Percentiles rank a stretch among this genome's conserved stretches.
These are phyloP conservation scores for Anodontia alba DNA, from an alignment of 2,888 invertebrate species.

Conservation along the genomic window DNA sequence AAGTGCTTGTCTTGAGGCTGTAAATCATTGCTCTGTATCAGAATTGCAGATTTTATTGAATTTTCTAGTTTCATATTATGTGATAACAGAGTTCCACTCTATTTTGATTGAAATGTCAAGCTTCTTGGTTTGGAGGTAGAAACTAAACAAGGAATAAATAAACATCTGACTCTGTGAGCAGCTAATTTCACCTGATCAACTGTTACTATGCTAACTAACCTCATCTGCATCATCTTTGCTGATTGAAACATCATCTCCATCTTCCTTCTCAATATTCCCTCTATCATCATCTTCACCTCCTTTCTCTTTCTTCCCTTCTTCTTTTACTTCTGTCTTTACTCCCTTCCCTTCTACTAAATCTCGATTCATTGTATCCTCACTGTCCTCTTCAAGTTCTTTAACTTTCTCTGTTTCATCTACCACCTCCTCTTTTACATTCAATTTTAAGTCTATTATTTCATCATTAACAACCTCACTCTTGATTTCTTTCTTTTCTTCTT, in stretches of 20 bases:
- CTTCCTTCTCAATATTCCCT: neutral
- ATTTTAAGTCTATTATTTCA: conserved; percentile 83
- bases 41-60: no score
- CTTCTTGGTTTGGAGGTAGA: no score
- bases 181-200: no score
- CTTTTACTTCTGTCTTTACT: conserved; percentile 26
- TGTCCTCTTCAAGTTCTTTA: conserved; percentile 33
- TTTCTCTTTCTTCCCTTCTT: conserved; percentile 25
- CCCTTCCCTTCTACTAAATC: conserved; percentile 41
- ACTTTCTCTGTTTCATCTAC: conserved; percentile 46
- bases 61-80: no score
- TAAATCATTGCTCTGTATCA: no score
- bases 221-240: conserved; percentile 14
- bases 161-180: no score
- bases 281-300: neutral
- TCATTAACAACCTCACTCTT: conserved; percentile 30
- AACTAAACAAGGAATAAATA: no score
- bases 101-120: no score
- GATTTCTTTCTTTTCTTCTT: conserved; percentile 29
- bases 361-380: conserved; percentile 75
- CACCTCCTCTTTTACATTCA: conserved; percentile 56
- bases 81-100: no score
- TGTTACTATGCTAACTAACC: neutral
- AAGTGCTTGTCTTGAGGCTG: no score
- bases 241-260: conserved; percentile 36